Conservation (phyloP, 2,888 invertebrate genomes). For the Scaptodrosophila latifasciaeformis region DNA sequence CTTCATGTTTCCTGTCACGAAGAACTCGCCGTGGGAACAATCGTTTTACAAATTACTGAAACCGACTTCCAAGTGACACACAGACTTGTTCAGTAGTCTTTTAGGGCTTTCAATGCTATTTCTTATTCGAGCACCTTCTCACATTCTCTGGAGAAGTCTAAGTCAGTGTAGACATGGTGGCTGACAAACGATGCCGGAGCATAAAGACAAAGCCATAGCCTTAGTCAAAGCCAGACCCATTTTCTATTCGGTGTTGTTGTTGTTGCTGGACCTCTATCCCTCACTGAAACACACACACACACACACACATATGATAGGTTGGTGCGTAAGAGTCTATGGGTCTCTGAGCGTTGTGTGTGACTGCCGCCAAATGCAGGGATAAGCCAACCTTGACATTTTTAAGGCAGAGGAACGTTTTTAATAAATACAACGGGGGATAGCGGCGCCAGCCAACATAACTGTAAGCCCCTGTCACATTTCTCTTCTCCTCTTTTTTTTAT, state of each 20-base stretch:
- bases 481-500: constrained; percentile 3
- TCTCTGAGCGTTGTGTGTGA: constrained; percentile 20
- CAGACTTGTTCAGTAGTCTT: no score
- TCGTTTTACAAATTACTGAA: no score
- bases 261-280: constrained; percentile 18
- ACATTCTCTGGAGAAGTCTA: no score
- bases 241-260: constrained; percentile 24
- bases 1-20: no score
- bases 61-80: no score
- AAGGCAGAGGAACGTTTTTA: constrained; percentile 27
- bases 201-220: neutral
- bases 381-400: constrained; percentile 63
- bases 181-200: no score
- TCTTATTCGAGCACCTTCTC: no score
- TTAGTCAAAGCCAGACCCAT: constrained; percentile 19
- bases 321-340: no score
- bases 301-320: constrained; percentile 13
- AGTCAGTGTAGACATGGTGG: constrained; percentile 48
- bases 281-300: constrained; percentile 10
- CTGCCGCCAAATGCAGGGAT: constrained; percentile 52
- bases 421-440: constrained; percentile 1
- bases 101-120: no score
- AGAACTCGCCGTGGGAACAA: no score
- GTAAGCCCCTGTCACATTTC: no score
- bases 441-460: no score